phyloP scores from a whole-genome alignment of 2,888 invertebrate species.

The Actias luna region DNA sequence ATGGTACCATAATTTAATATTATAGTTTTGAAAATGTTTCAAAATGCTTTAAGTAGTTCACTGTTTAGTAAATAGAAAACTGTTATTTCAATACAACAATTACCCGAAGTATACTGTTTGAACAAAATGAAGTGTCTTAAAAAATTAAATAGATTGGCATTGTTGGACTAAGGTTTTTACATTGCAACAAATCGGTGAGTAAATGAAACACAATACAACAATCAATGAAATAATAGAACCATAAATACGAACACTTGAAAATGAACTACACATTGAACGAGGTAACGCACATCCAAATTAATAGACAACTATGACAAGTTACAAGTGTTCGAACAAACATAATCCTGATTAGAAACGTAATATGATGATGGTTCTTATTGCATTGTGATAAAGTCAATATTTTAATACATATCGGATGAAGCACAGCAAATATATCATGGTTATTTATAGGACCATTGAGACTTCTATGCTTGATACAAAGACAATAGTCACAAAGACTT shows the following conservation, averaged over 20 bases:
- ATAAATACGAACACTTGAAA: conserved; percentile 49
- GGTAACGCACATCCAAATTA: conserved; percentile 68
- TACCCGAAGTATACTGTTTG: conserved; percentile 9
- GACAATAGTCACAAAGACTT: conserved; percentile 72
- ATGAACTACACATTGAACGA: conserved; percentile 60
- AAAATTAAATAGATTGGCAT: conserved; percentile 10
- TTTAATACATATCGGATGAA: conserved; percentile 15
- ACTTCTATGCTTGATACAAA: conserved; percentile 64
- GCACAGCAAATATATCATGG: conserved; percentile 34
- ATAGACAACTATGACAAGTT: conserved; percentile 78
- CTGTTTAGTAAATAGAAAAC: too few relatives aligned
- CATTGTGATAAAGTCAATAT: conserved; percentile 28
- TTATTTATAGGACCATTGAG: conserved; percentile 56
- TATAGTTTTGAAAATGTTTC: too few relatives aligned
- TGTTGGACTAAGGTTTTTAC: conserved; percentile 1
- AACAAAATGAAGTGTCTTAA: background rate
- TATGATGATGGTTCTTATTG: conserved; percentile 29
- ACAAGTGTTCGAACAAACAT: conserved; percentile 64
- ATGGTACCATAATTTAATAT: too few relatives aligned
- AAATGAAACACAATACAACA: conserved; percentile 53
- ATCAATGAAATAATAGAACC: conserved; percentile 51
- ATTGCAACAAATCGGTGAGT: background rate
- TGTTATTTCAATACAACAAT: too few relatives aligned
- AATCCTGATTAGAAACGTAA: conserved; percentile 25
- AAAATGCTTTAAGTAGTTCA: too few relatives aligned